These are phyloP conservation scores for Triplophysa bombifrons DNA, from an alignment of 2,797 vertebrate genomes.

Conservation along the genomic window DNA sequence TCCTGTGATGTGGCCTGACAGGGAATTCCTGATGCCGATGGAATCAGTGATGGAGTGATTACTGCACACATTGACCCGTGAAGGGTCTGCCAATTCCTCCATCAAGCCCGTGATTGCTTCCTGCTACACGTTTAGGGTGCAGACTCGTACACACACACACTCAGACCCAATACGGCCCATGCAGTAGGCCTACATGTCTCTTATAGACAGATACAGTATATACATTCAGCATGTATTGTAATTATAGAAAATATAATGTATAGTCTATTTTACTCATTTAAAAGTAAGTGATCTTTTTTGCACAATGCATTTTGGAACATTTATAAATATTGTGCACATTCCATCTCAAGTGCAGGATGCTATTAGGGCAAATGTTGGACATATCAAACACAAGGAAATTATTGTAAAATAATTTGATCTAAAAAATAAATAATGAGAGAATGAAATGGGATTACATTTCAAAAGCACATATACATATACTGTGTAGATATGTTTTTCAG, in stretches of 20 bases:
- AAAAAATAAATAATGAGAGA: neutral
- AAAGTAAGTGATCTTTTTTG: no score
- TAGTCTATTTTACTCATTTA: no score
- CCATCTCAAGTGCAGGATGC: no score
- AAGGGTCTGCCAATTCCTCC: slow-evolving; percentile 59
- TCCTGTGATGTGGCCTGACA: slow-evolving; percentile 64
- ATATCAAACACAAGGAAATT: no score
- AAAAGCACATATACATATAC: neutral
- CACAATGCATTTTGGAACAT: no score
- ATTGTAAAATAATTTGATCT: neutral
- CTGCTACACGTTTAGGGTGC: slow-evolving; percentile 53
- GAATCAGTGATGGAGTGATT: slow-evolving; percentile 65
- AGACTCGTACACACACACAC: slow-evolving; percentile 37
- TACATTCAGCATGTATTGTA: slow-evolving; percentile 7
- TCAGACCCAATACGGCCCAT: slow-evolving; percentile 37
- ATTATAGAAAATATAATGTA: no score
- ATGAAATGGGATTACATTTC: neutral
- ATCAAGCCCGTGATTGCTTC: slow-evolving; percentile 65
- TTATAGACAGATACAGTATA: slow-evolving; percentile 1
- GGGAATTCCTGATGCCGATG: slow-evolving; percentile 64
- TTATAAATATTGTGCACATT: no score
- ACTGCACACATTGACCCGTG: slow-evolving; percentile 65
- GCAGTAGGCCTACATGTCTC: neutral
- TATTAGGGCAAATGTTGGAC: no score
- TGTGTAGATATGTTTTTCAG: neutral